These are phyloP conservation scores for Siphlonurus alternatus DNA, from an alignment of 2,888 invertebrate species.

Conservation along the genomic window DNA sequence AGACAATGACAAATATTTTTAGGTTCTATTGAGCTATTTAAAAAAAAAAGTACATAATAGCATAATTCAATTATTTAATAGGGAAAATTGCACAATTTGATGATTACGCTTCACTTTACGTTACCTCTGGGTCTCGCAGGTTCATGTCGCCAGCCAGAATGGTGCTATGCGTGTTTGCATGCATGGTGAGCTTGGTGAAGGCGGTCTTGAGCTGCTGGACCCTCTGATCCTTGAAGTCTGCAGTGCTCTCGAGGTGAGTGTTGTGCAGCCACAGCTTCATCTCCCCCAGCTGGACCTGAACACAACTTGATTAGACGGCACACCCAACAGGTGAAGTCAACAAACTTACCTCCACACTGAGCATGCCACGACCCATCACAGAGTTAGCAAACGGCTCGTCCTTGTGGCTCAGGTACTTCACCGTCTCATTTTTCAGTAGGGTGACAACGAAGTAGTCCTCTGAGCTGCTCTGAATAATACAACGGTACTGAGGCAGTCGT, in stretches of 20 bases:
- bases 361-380: constrained; percentile 32
- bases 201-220: constrained; percentile 26
- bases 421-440: constrained; percentile 25
- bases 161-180: constrained; percentile 21
- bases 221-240: constrained; percentile 27
- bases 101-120: no score
- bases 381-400: constrained; percentile 29
- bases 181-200: constrained; percentile 19
- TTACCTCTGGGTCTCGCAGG: constrained; percentile 37
- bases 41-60: no score
- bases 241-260: constrained; percentile 39
- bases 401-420: constrained; percentile 25
- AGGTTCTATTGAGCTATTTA: no score
- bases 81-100: no score
- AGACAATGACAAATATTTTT: background rate
- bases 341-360: constrained; percentile 28
- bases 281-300: constrained; percentile 23
- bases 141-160: constrained; percentile 43
- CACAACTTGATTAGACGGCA: constrained; percentile 9
- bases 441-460: constrained; percentile 29
- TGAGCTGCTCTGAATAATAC: constrained; percentile 19
- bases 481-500: constrained; percentile 26
- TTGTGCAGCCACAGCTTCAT: constrained; percentile 30
- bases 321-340: background rate
- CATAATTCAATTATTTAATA: no score